A percentile compares a stretch with the other conserved stretches of the same genome.
These are phyloP conservation scores for Halcyon smyrnensis DNA, from an alignment of 2,797 vertebrate species.

Conservation along the genomic window DNA sequence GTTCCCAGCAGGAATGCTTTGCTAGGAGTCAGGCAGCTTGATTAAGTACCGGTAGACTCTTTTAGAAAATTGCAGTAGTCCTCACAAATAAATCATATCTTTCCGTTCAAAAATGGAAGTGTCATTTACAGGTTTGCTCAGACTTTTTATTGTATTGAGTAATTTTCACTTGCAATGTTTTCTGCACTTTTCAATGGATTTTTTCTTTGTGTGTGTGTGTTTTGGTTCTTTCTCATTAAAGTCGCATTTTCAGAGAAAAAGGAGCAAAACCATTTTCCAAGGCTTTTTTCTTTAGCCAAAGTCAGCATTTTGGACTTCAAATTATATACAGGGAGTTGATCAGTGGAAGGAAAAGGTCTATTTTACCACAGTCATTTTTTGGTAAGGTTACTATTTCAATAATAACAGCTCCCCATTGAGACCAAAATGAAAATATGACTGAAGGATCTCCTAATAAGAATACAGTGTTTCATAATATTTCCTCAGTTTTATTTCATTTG, in stretches of 20 bases:
- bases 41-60: background rate
- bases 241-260: conserved; percentile 29
- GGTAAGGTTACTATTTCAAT: background rate
- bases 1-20: background rate
- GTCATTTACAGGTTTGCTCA: background rate
- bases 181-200: background rate
- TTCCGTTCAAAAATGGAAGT: conserved; percentile 12
- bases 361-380: background rate
- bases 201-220: background rate
- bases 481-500: background rate
- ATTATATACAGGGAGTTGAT: background rate
- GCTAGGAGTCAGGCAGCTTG: background rate
- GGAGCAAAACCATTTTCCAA: background rate
- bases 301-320: background rate
- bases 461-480: background rate
- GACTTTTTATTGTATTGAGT: background rate
- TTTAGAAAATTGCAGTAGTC: background rate
- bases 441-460: background rate
- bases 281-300: background rate
- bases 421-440: conserved; percentile 5
- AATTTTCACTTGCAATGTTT: conserved; percentile 14
- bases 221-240: background rate
- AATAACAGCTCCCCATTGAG: background rate
- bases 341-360: background rate
- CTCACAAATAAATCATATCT: background rate